phyloP scores from a whole-genome alignment of 1,140 invertebrate species.

The Pogonomyrmex barbatus region DNA sequence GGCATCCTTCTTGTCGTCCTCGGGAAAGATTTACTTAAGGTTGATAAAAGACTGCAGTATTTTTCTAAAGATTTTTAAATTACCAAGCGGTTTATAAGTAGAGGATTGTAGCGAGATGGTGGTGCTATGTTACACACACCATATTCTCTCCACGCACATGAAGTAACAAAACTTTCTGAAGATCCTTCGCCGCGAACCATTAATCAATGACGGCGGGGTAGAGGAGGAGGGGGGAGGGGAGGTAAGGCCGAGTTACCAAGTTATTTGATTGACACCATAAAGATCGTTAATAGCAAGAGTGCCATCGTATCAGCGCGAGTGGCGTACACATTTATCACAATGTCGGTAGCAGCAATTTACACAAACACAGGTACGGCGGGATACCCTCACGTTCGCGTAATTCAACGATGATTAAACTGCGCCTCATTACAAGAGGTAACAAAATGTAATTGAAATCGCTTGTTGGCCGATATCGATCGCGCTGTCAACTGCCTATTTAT shows the following conservation, averaged over 20 bases:
- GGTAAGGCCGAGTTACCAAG: slow-evolving; percentile 56
- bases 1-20: not conserved
- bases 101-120: slow-evolving; percentile 10
- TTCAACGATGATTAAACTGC: slow-evolving; percentile 64
- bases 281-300: slow-evolving; percentile 64
- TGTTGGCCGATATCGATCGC: slow-evolving; percentile 50
- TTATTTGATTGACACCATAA: slow-evolving; percentile 64
- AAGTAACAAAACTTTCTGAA: slow-evolving; percentile 55
- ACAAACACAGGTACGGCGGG: slow-evolving; percentile 10
- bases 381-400: slow-evolving; percentile 40
- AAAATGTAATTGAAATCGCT: slow-evolving; percentile 65
- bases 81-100: slow-evolving; percentile 60
- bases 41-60: slow-evolving; percentile 46
- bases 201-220: slow-evolving; percentile 38
- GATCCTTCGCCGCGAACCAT: slow-evolving; percentile 48
- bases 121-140: slow-evolving; percentile 33
- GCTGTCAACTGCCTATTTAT: slow-evolving; percentile 57
- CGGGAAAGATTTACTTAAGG: slow-evolving; percentile 35
- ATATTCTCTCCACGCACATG: slow-evolving; percentile 40
- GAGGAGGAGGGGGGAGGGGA: not conserved
- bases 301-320: slow-evolving; percentile 58
- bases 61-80: slow-evolving; percentile 59
- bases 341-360: slow-evolving; percentile 63
- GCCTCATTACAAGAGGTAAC: slow-evolving; percentile 63
- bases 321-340: slow-evolving; percentile 61